A percentile compares a stretch with the other conserved stretches of the same genome.
Conservation (phyloP, 2,888 invertebrate species). For the Hydrotaea cyrtoneurina region DNA sequence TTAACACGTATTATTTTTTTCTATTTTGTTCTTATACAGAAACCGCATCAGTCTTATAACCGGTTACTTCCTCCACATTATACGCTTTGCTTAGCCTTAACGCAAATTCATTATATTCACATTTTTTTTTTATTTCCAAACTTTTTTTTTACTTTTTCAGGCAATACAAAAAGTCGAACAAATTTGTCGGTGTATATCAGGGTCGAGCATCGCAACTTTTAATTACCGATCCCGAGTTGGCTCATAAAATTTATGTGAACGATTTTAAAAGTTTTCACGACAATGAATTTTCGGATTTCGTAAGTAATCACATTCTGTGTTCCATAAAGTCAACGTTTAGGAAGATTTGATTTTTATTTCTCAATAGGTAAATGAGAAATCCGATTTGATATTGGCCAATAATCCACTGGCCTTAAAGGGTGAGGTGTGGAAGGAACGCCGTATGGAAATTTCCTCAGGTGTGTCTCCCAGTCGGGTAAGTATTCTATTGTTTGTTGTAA, state of each 20-base stretch:
- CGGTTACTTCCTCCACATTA: too few relatives aligned
- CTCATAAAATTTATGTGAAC: slow-evolving; percentile 78
- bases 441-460: slow-evolving; percentile 81
- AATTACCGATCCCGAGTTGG: slow-evolving; percentile 77
- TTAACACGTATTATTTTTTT: too few relatives aligned
- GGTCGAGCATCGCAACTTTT: slow-evolving; percentile 78
- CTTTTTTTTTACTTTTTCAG: too few relatives aligned
- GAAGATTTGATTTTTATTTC: neutral
- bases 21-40: too few relatives aligned
- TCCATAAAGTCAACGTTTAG: too few relatives aligned
- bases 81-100: too few relatives aligned
- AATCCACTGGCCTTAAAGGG: slow-evolving; percentile 82
- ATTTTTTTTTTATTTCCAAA: too few relatives aligned
- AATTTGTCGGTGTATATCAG: slow-evolving; percentile 80
- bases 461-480: slow-evolving; percentile 81
- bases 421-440: slow-evolving; percentile 81
- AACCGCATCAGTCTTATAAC: too few relatives aligned
- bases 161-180: slow-evolving; percentile 72
- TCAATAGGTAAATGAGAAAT: slow-evolving; percentile 74
- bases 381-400: slow-evolving; percentile 80
- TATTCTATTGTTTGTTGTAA: too few relatives aligned
- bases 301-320: too few relatives aligned
- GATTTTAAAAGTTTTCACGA: slow-evolving; percentile 80
- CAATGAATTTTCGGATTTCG: slow-evolving; percentile 73
- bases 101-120: too few relatives aligned